Evolutionary conservation across 2,888 invertebrate genomes (phyloP).

Genomic region (Drosophila multiciliata): DNA sequence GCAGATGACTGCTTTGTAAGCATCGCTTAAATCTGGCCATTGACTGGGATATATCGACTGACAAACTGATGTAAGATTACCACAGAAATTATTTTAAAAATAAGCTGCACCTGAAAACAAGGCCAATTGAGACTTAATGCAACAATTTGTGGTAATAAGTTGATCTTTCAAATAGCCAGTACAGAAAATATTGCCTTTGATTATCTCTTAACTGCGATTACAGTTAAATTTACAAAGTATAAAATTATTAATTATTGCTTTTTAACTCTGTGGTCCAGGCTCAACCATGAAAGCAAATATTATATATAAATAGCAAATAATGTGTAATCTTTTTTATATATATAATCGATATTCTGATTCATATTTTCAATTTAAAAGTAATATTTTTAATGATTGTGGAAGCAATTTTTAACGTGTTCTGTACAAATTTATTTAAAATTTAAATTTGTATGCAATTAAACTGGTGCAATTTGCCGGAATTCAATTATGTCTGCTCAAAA

Average conservation of each 20-base stretch:
- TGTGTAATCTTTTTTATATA: no score
- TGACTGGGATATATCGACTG: conserved; percentile 24
- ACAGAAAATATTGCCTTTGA: not conserved
- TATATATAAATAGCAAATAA: not conserved
- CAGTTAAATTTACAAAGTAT: not conserved
- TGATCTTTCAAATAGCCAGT: not conserved
- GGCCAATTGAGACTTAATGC: not conserved
- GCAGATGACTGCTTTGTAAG: conserved; percentile 17
- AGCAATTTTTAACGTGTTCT: not conserved
- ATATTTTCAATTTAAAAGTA: not conserved
- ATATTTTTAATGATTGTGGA: not conserved
- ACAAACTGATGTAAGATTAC: conserved; percentile 17
- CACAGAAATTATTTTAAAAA: not conserved
- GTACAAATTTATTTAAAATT: not conserved
- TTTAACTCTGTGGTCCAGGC: not conserved
- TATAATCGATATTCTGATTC: not conserved
- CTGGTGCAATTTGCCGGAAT: not conserved
- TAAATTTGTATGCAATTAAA: not conserved
- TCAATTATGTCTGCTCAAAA: not conserved
- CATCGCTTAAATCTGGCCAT: conserved; percentile 48
- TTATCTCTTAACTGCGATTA: not conserved
- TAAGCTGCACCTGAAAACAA: not conserved
- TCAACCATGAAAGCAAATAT: not conserved
- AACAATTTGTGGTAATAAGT: not conserved
- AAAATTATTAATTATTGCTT: not conserved